Conservation (phyloP, 2,888 invertebrate genomes). For the Seira ritae region DNA sequence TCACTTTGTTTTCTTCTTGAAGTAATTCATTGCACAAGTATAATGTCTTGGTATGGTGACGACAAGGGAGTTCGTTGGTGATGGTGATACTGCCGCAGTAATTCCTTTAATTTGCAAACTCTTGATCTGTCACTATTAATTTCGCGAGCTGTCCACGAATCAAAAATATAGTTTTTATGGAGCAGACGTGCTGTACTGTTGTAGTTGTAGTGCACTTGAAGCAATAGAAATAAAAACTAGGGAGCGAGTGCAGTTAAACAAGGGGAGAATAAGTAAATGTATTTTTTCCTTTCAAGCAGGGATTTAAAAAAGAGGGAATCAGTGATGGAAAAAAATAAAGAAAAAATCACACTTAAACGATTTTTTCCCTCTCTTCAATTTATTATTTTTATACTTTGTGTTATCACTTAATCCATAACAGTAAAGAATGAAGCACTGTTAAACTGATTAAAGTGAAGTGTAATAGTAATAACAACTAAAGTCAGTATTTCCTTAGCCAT, state of each 20-base stretch:
- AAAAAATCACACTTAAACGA: conserved; percentile 39
- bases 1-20: too few species aligned
- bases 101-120: conserved; percentile 64
- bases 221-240: background rate
- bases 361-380: background rate
- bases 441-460: too few species aligned
- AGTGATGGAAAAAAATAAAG: conserved; percentile 34
- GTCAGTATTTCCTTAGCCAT: conserved; percentile 71
- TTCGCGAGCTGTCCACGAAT: conserved; percentile 59
- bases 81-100: conserved; percentile 56
- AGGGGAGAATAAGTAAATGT: conserved; percentile 28
- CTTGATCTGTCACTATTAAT: conserved; percentile 62
- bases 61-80: conserved; percentile 50
- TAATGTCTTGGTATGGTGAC: conserved; percentile 31
- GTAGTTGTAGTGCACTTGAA: conserved; percentile 3
- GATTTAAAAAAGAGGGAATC: conserved; percentile 56
- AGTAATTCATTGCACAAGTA: too few species aligned
- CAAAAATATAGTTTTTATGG: conserved; percentile 50
- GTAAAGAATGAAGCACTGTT: too few species aligned
- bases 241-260: background rate
- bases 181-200: background rate
- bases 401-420: conserved; percentile 32
- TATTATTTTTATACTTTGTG: background rate
- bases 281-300: conserved; percentile 33
- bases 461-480: conserved; percentile 28